Evolutionary conservation across 1,140 invertebrate species (phyloP), one percentile per base, ranked within the genome.

Genomic region (Drosophila pruinosa): DNA sequence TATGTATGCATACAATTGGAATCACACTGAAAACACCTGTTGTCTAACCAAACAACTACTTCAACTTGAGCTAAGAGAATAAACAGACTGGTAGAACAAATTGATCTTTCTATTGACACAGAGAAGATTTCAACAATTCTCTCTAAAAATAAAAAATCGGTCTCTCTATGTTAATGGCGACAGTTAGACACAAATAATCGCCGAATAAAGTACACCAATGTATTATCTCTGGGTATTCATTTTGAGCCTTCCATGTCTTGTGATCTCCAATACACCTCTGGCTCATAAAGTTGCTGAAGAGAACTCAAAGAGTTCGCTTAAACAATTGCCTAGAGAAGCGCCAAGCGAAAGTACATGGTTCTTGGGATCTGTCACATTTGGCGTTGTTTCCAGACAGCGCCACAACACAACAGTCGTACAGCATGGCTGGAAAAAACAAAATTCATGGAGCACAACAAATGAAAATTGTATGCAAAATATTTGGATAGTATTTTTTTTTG

Each of bases 401-500:
- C 3, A 5, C 0, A 54, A 54, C 26, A 8, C 8, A 5, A 64
- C 61, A 4, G 4, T 21, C 4, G 6, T 5, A 21, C 6, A 53
- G 7, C 3, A 31, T 19, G 17, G 2, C 7, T 15, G n/a, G 1
- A 38, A 65, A 21, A 5, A 21, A 6, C 17, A 0, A 3, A 22
- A 15, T 2, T 53, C n/a, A n/a, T 34, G 41, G 28, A 5, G 12
- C n/a, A 6, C n/a, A 3, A 26, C 2, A 8, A 39, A 7, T 14
- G 1, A 2, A n/a, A 24, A 14, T 10, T 17, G 14, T 5, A 19
- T 65, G 6, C 24, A 22, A 5, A 50, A 50, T 8, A 12, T 68
- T 19, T 67, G 8, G 7, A 39, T 72, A 52, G 4, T 78, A 1
- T 78, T 78, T 6, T 73, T 78, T 15, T 15, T 39, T 1, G 7